phyloP scores from a whole-genome alignment of 2,113 vertebrate genomes.

The Neofelis nebulosa region DNA sequence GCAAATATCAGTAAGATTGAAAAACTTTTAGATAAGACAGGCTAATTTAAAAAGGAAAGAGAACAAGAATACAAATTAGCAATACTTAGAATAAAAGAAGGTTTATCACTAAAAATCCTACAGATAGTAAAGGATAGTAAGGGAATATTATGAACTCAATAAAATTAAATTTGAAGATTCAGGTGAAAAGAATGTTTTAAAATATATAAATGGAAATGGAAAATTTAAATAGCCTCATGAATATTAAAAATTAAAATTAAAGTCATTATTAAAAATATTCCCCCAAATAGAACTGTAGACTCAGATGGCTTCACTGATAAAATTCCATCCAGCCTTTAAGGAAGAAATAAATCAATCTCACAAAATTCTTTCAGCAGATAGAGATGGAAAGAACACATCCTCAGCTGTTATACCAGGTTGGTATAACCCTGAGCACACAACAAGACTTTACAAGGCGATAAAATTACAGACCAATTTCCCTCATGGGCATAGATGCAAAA shows the following conservation, averaged over 20 bases:
- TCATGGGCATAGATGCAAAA: not conserved
- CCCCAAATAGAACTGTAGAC: not conserved
- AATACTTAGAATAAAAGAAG: not conserved
- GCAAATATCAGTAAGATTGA: conserved; percentile 1
- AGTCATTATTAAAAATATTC: not conserved
- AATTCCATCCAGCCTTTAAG: not conserved
- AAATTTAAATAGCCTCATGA: not conserved
- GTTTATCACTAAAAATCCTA: not conserved
- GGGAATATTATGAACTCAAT: not conserved
- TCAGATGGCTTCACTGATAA: not conserved
- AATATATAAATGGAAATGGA: not conserved
- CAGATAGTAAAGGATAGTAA: not conserved
- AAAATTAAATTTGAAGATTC: not conserved
- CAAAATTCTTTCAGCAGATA: not conserved
- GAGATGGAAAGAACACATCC: not conserved
- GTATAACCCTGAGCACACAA: not conserved
- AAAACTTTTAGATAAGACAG: not conserved
- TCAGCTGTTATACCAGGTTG: not conserved
- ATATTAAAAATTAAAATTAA: not conserved
- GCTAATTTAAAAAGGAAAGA: not conserved
- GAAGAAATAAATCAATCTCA: not conserved
- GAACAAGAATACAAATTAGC: not conserved
- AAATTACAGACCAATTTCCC: not conserved
- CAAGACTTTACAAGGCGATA: not conserved
- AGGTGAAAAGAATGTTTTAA: not conserved